phyloP scores from a whole-genome alignment of 2,888 invertebrate species.

The Bembecia ichneumoniformis region DNA sequence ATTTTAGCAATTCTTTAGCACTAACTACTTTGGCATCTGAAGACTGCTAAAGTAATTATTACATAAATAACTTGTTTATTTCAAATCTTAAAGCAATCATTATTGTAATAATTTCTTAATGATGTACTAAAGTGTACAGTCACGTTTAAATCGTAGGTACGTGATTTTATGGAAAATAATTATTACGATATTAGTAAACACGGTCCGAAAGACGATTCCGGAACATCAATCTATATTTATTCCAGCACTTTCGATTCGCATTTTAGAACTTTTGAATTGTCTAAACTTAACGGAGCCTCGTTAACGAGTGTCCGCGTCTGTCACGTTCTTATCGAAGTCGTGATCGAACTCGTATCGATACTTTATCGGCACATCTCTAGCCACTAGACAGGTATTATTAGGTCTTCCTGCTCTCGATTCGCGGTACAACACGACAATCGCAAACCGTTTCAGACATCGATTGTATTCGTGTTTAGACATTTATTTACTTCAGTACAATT shows the following conservation, averaged over 20 bases:
- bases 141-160: too few species aligned
- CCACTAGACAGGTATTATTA: constrained; percentile 61
- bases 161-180: too few species aligned
- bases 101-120: too few species aligned
- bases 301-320: constrained; percentile 26
- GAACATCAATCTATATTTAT: neutral
- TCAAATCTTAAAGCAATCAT: too few species aligned
- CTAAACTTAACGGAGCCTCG: neutral
- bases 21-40: too few species aligned
- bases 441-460: constrained; percentile 14
- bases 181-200: too few species aligned
- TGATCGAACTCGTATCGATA: constrained; percentile 27
- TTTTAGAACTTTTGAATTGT: neutral
- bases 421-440: constrained; percentile 44
- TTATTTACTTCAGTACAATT: too few species aligned
- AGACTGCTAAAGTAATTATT: too few species aligned
- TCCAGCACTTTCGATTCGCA: neutral
- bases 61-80: too few species aligned
- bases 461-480: neutral
- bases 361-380: constrained; percentile 37
- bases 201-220: too few species aligned
- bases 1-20: too few species aligned
- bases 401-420: constrained; percentile 64
- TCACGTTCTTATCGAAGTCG: constrained; percentile 21
- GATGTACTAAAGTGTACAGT: too few species aligned